Percentiles rank a stretch among this genome's conserved stretches.
These are phyloP conservation scores for Tautogolabrus adspersus DNA, from an alignment of 2,113 vertebrate genomes.

Conservation along the genomic window DNA sequence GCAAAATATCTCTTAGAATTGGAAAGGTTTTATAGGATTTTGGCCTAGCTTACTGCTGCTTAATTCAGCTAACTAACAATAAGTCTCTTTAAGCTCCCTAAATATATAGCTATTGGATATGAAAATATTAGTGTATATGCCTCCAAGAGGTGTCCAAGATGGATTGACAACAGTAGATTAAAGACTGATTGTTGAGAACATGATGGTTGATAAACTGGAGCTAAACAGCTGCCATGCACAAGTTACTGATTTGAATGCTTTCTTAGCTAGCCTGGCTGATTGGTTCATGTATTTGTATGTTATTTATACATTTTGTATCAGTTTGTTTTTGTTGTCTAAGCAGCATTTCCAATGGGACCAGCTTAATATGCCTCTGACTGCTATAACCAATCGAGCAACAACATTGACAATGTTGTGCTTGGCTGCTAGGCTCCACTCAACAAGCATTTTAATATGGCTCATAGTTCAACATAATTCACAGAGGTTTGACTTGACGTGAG, in stretches of 20 bases:
- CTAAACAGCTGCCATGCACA: neutral
- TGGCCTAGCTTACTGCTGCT: neutral
- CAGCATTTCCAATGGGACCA: too few species aligned
- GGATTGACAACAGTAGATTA: neutral
- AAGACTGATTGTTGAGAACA: neutral
- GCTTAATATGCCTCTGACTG: neutral
- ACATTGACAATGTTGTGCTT: too few species aligned
- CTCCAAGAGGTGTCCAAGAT: neutral
- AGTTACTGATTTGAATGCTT: neutral
- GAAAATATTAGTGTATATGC: too few species aligned
- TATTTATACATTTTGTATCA: too few species aligned
- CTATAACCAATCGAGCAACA: neutral
- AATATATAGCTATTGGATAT: too few species aligned
- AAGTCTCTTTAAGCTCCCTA: too few species aligned
- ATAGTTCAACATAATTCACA: neutral
- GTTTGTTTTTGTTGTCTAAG: too few species aligned
- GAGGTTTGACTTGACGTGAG: neutral
- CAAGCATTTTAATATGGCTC: neutral
- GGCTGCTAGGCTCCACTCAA: neutral
- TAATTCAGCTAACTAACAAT: neutral
- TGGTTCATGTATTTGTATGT: neutral
- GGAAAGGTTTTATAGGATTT: neutral
- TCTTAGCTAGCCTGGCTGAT: neutral
- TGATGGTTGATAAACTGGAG: neutral
- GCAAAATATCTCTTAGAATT: neutral